A percentile compares a stretch with the other conserved stretches of the same genome.
phyloP scores from a whole-genome alignment of 2,797 vertebrate genomes.

The Sebastiscus albofasciatus region DNA sequence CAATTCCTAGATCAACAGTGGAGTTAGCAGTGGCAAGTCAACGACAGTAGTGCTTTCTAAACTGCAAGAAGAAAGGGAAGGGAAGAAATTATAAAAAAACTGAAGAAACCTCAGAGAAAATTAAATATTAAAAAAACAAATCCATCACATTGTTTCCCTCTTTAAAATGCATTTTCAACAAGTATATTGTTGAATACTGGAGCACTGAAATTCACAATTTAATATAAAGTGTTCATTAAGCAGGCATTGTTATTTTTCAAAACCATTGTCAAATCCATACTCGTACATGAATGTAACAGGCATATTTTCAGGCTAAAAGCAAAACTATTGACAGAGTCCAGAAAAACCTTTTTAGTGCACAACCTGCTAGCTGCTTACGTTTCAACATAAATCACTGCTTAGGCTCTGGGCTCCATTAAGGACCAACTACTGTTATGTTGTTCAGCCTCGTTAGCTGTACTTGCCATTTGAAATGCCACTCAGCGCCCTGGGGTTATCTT shows the following conservation, averaged over 20 bases:
- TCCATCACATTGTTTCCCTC: neutral
- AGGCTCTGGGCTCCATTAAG: slow-evolving; percentile 26
- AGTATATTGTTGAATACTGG: neutral
- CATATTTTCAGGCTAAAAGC: neutral
- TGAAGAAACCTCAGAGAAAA: neutral
- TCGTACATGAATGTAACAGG: neutral
- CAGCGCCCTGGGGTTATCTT: slow-evolving; percentile 9
- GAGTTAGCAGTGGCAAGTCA: neutral
- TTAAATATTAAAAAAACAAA: neutral
- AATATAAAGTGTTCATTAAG: neutral
- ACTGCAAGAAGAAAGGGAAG: neutral
- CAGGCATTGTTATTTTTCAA: neutral
- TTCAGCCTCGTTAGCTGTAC: slow-evolving; percentile 48
- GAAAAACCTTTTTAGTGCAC: neutral
- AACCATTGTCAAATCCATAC: neutral
- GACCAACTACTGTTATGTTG: slow-evolving; percentile 30
- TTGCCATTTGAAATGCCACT: slow-evolving; percentile 52
- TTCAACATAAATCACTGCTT: slow-evolving; percentile 27
- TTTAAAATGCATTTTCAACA: neutral
- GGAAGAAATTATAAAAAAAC: neutral
- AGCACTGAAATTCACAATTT: neutral
- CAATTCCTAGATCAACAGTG: neutral
- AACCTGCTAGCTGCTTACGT: slow-evolving; percentile 4
- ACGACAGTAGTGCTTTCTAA: neutral
- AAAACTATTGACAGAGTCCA: neutral